These are phyloP conservation scores for Malurus leucopterus DNA, from an alignment of 2,797 vertebrate species.

Conservation along the genomic window DNA sequence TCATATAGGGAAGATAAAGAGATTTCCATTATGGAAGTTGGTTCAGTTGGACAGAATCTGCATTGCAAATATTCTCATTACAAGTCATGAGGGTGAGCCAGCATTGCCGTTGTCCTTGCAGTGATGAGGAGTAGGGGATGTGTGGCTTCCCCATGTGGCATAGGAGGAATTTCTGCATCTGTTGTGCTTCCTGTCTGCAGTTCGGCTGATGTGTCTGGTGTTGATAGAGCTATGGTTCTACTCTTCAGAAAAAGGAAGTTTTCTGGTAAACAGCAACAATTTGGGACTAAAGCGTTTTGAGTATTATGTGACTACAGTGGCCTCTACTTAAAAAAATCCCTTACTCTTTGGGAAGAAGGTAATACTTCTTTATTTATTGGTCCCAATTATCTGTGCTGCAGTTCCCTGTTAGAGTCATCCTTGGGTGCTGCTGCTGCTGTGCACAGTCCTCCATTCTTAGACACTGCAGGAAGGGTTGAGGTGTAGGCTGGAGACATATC, in stretches of 20 bases:
- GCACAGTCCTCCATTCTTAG: neutral
- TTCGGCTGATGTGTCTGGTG: neutral
- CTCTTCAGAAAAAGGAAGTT: neutral
- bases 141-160: neutral
- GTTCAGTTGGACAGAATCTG: neutral
- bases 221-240: neutral
- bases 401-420: neutral
- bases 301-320: neutral
- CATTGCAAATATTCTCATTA: neutral
- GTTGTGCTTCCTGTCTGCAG: neutral
- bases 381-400: neutral
- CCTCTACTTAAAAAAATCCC: neutral
- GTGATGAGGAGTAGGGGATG: neutral
- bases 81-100: neutral
- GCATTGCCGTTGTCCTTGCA: neutral
- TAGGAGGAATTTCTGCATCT: neutral
- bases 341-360: neutral
- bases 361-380: neutral
- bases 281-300: neutral
- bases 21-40: neutral
- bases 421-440: accelerated
- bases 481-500: neutral
- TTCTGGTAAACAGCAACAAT: neutral
- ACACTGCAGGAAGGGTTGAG: neutral
- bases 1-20: neutral